Base-by-base conservation (phyloP, 2,888 invertebrate species). In the Xanthia icteritia region DNA sequence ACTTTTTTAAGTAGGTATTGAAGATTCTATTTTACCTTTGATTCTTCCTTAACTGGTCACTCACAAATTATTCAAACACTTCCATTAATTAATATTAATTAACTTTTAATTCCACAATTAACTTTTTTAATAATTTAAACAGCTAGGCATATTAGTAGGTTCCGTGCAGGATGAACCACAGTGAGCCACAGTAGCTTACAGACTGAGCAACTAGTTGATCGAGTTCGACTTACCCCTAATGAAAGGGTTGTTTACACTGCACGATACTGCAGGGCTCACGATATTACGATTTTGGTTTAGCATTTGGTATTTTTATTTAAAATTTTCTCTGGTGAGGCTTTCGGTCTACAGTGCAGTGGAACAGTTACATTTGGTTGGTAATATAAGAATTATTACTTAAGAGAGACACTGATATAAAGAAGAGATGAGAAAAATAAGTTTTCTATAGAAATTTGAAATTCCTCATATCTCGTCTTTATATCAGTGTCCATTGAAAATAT, bases 191-290 rank as follows among this genome's bases (percentile, higher is more conserved):
- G 89, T 87, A 86, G 83, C 81, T 89, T 88, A 86, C 89, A 87
- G 90, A 94, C 94, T 94, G 92, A 93, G 90, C 92, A 92, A 94
- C 94, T 92, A 89, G 93, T 94, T 93, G 92, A 91, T 90, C 88
- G 86, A 88, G 89, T 89, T 89, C 88, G 86, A 82, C 88, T 89
- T 90, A 88, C 87, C 89, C 86, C 88, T 92, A 93, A 93, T 93
- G 91, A 93, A 93, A 89, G 91, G 91, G 89, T 90, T 88, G 89
- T 88, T 91, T 89, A 89, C 73, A 89, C 79, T 77, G 74, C 77
- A 85, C 90, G 89, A 90, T 86, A 82, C n/a, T 80, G 72, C 76
- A 69, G 13, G 61, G 73, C 69, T 73, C 69, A 77, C 82, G 83
- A 83, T 58, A 4, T 48, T 60, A 36, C 51, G 58, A 79, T 68